phyloP scores from a whole-genome alignment of 2,113 vertebrate genomes.

The Erinaceus europaeus region DNA sequence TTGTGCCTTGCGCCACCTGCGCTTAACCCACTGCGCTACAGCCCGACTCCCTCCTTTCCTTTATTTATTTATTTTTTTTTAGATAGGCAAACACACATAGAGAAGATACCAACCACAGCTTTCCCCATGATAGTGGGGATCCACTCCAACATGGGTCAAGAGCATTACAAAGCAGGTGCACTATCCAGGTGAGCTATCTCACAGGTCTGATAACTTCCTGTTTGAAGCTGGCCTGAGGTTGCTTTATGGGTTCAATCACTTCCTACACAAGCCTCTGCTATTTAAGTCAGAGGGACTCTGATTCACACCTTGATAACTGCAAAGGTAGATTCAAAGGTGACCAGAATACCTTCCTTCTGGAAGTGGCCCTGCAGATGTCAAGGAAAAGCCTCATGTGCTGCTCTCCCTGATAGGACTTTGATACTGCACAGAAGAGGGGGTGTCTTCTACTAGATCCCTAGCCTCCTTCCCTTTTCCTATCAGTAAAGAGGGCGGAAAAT shows the following conservation, averaged over 20 bases:
- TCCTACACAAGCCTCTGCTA: neutral
- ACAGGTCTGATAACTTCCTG: accelerated
- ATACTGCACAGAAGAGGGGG: neutral
- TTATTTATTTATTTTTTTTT: too few relatives aligned
- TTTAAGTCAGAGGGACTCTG: neutral
- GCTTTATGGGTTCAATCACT: neutral
- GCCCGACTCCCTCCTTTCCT: too few relatives aligned
- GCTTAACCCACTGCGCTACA: too few relatives aligned
- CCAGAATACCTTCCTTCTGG: neutral
- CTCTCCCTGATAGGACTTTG: neutral
- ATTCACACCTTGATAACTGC: neutral
- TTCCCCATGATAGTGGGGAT: too few relatives aligned
- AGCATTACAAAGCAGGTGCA: too few relatives aligned
- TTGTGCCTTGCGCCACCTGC: too few relatives aligned
- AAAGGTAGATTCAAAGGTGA: neutral
- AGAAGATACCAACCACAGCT: too few relatives aligned
- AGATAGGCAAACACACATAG: too few relatives aligned
- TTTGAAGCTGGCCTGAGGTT: neutral
- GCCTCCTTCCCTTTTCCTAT: constrained; percentile 67
- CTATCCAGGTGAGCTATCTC: too few relatives aligned
- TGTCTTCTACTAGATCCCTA: constrained; percentile 26
- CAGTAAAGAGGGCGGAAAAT: constrained; percentile 41
- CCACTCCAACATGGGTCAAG: too few relatives aligned
- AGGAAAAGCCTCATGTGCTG: accelerated
- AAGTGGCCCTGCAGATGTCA: accelerated